These are phyloP conservation scores for Dipodomys stephensi DNA, from an alignment of 2,113 vertebrate species.

Conservation along the genomic window DNA sequence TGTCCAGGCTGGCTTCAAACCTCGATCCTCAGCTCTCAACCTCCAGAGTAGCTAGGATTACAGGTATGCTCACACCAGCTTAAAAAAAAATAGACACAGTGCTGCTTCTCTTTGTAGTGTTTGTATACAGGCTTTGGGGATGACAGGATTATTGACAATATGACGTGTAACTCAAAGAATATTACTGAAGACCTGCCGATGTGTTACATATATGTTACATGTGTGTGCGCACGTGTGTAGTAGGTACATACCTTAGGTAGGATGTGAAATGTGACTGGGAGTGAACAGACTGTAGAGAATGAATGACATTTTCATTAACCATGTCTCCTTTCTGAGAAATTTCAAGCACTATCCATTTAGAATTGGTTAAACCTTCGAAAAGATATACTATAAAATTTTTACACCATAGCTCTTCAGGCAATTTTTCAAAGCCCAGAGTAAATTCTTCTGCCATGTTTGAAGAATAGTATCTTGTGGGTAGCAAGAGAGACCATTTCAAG, in stretches of 20 bases:
- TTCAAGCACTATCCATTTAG: constrained; percentile 26
- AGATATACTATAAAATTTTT: constrained; percentile 50
- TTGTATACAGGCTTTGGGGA: not conserved
- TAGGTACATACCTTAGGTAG: not conserved
- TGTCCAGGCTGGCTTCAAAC: constrained; percentile 55
- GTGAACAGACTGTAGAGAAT: not conserved
- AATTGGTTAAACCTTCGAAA: constrained; percentile 54
- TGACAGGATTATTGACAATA: not conserved
- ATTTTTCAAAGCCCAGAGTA: constrained; percentile 49
- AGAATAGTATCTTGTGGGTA: constrained; percentile 1
- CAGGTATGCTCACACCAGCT: no score
- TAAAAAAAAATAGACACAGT: constrained; percentile 42
- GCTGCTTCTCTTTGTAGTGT: constrained; percentile 20
- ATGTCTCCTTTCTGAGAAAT: constrained; percentile 11
- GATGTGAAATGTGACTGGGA: not conserved
- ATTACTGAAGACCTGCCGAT: constrained; percentile 15
- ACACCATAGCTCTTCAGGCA: not conserved
- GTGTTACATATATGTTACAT: not conserved
- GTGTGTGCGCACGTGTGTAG: not conserved
- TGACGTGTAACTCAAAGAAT: constrained; percentile 39
- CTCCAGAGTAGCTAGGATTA: no score
- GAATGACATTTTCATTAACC: constrained; percentile 45
- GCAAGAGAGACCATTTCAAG: not conserved
- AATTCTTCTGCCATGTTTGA: constrained; percentile 11
- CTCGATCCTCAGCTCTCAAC: no score